Base-by-base conservation (phyloP, 2,888 invertebrate species). In the Phengaris alcon region DNA sequence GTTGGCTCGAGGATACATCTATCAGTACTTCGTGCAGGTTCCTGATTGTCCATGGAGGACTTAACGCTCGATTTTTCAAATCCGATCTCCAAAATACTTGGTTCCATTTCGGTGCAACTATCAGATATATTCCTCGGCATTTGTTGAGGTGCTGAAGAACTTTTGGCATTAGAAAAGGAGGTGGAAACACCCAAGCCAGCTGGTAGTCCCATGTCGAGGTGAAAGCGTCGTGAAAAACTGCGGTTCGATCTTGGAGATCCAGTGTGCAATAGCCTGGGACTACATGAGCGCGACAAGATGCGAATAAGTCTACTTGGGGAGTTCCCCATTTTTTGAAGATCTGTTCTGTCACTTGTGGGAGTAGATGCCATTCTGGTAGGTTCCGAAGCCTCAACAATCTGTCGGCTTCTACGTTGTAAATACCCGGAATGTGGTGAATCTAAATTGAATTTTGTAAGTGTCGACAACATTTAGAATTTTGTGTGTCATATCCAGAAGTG, bases 181-280 rank as follows among this genome's bases (percentile, higher is more conserved):
- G 81, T 2, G 81, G 80, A 22, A 82, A 82, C 12, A 82, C 46
- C 81, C 82, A 82, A 0, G n/a, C n/a, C n/a, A n/a, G n/a, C n/a
- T n/a, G n/a, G n/a, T n/a, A n/a, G n/a, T n/a, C n/a, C n/a, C n/a
- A n/a, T n/a, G n/a, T n/a, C n/a, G n/a, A n/a, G n/a, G n/a, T n/a
- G n/a, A n/a, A n/a, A n/a, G 81, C 81, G 51, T 82, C 79, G 79
- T 79, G 76, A 55, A 78, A 76, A 0, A 68, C 3, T 0, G 81
- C 80, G 68, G 77, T 22, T 0, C 7, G n/a, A 69, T 83, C 81
- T 46, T 3, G 77, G 55, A 59, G 46, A 51, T 74, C 74, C 15
- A 74, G 12, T 10, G 74, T 51, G 51, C 12, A 46, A 15, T 64
- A 77, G 22, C 44, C 76, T 9, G 52, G 72, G 0, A 81, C 81